A percentile compares a stretch with the other conserved stretches of the same genome.
These are phyloP conservation scores for Apamea monoglypha DNA, from an alignment of 2,888 invertebrate genomes.

Conservation along the genomic window DNA sequence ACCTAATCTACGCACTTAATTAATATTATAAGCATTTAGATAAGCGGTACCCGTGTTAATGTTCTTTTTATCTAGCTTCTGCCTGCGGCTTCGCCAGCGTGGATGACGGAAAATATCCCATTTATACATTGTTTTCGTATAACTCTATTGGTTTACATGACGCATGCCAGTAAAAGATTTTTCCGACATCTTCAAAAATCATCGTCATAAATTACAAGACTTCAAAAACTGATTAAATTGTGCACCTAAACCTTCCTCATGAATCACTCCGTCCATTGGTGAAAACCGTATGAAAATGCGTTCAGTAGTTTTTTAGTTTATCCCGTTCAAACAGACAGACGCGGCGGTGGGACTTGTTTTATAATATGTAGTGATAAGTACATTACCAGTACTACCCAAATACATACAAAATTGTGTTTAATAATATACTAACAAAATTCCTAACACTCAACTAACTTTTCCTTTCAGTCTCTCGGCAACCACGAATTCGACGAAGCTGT, in stretches of 20 bases:
- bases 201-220: not conserved
- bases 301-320: not conserved
- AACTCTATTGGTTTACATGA: not conserved
- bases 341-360: not conserved
- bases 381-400: not conserved
- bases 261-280: not conserved
- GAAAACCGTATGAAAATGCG: not conserved
- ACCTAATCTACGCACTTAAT: not conserved
- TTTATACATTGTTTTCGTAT: not conserved
- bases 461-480: conserved; percentile 95
- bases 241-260: not conserved
- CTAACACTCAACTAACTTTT: no score
- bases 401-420: not conserved
- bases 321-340: not conserved
- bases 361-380: not conserved
- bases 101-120: not conserved
- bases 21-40: no score
- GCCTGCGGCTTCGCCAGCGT: not conserved
- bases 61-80: not conserved
- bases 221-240: not conserved
- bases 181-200: not conserved
- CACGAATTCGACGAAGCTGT: conserved; percentile 97
- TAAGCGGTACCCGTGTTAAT: not conserved
- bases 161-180: not conserved
- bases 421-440: no score